phyloP scores from a whole-genome alignment of 2,888 invertebrate species.

The Eristalinus sepulchralis region DNA sequence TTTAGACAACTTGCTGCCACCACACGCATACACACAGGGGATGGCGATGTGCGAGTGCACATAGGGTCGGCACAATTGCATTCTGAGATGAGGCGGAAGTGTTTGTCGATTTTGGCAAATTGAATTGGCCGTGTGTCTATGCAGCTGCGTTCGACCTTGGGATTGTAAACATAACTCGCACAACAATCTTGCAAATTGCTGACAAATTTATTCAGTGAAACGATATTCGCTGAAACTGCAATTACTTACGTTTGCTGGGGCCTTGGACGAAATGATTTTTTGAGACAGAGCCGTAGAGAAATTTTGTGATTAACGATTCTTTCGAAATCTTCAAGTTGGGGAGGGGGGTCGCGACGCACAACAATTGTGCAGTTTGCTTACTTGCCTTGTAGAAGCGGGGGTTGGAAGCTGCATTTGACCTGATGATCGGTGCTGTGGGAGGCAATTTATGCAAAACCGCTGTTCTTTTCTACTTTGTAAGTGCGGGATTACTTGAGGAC shows the following conservation, averaged over 20 bases:
- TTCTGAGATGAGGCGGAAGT: conserved; percentile 49
- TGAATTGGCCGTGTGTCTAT: conserved; percentile 28
- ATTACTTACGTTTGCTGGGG: neutral
- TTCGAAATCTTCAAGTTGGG: neutral
- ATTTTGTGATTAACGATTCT: neutral
- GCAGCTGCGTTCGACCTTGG: conserved; percentile 35
- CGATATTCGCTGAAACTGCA: neutral
- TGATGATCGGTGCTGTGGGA: too few species aligned
- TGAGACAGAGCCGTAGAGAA: neutral
- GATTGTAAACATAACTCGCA: conserved; percentile 35
- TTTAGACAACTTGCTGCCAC: conserved; percentile 63
- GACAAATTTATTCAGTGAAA: neutral
- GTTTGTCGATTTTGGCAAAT: conserved; percentile 59
- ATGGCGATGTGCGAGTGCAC: neutral
- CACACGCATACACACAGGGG: neutral
- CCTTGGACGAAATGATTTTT: neutral
- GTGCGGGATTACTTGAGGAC: too few species aligned
- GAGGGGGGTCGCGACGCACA: neutral
- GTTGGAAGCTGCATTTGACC: too few species aligned
- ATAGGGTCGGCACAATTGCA: conserved; percentile 18
- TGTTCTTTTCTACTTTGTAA: too few species aligned
- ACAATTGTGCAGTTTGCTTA: too few species aligned
- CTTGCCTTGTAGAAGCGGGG: too few species aligned
- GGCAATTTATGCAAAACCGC: too few species aligned
- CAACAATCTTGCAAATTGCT: neutral